phyloP scores from a whole-genome alignment of 1,140 invertebrate genomes.

The Hyposmocoma kahamanoa region DNA sequence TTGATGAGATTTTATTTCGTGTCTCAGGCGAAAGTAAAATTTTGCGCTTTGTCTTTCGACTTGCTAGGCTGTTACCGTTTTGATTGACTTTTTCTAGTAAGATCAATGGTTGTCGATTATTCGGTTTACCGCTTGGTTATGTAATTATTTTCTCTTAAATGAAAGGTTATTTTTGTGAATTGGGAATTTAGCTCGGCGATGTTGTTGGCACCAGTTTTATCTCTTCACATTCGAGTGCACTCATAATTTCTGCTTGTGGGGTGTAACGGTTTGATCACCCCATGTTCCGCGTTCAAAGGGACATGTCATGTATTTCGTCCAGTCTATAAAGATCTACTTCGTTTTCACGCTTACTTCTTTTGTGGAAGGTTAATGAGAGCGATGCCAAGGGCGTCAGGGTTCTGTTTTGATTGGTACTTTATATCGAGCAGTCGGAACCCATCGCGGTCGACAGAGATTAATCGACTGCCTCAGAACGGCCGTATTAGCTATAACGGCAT shows the following conservation, averaged over 20 bases:
- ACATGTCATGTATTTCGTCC: constrained; percentile 26
- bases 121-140: no score
- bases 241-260: constrained; percentile 40
- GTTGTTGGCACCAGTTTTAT: constrained; percentile 26
- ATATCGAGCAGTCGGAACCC: constrained; percentile 49
- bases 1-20: background rate
- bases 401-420: constrained; percentile 45
- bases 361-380: constrained; percentile 26
- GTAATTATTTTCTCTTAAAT: no score
- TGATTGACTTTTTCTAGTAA: no score
- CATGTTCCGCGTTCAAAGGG: constrained; percentile 35
- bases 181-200: no score
- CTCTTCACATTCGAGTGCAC: constrained; percentile 40
- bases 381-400: constrained; percentile 34
- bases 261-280: constrained; percentile 39
- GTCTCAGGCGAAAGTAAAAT: background rate
- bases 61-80: no score
- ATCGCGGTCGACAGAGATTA: constrained; percentile 63
- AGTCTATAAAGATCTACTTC: constrained; percentile 23
- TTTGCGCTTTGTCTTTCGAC: background rate
- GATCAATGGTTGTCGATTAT: no score
- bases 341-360: constrained; percentile 13
- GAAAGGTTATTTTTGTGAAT: background rate
- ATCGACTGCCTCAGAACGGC: constrained; percentile 51
- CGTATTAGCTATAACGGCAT: constrained; percentile 66